Evolutionary conservation across 2,797 vertebrate genomes (phyloP).

Genomic region (Acanthopagrus latus): DNA sequence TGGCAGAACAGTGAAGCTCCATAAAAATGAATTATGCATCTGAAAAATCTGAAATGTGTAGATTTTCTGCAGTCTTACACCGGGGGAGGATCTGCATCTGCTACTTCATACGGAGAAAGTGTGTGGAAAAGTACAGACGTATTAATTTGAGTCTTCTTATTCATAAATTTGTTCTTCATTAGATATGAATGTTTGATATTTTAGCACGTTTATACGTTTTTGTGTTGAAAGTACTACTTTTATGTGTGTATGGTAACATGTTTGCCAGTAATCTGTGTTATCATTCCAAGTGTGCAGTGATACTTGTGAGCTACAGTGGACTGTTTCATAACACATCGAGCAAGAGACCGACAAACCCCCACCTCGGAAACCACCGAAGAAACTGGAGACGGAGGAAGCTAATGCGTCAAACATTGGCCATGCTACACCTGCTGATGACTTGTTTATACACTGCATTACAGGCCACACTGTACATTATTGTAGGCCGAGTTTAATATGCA

Average conservation of each 20-base stretch:
- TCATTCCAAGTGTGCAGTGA: too few relatives aligned
- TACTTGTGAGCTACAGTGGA: too few relatives aligned
- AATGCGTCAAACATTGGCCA: too few relatives aligned
- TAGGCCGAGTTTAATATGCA: too few relatives aligned
- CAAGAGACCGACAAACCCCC: too few relatives aligned
- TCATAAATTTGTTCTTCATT: background rate
- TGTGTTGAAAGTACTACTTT: background rate
- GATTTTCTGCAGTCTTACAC: slow-evolving; percentile 59
- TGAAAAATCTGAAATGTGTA: slow-evolving; percentile 73
- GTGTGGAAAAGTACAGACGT: background rate
- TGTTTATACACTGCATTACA: too few relatives aligned
- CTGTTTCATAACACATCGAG: too few relatives aligned
- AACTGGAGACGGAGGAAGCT: too few relatives aligned
- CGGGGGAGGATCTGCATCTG: slow-evolving; percentile 47
- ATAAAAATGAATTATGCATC: slow-evolving; percentile 77
- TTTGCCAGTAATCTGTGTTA: too few relatives aligned
- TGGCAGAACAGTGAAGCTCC: slow-evolving; percentile 68
- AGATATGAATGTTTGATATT: background rate
- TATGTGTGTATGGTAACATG: background rate
- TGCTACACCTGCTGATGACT: too few relatives aligned
- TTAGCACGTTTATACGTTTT: background rate
- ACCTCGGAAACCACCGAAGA: too few relatives aligned
- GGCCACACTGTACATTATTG: too few relatives aligned
- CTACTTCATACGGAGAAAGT: slow-evolving; percentile 44
- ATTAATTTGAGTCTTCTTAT: background rate